Evolutionary conservation across 1,140 invertebrate genomes (phyloP).

Genomic region (Metopolophium dirhodum): DNA sequence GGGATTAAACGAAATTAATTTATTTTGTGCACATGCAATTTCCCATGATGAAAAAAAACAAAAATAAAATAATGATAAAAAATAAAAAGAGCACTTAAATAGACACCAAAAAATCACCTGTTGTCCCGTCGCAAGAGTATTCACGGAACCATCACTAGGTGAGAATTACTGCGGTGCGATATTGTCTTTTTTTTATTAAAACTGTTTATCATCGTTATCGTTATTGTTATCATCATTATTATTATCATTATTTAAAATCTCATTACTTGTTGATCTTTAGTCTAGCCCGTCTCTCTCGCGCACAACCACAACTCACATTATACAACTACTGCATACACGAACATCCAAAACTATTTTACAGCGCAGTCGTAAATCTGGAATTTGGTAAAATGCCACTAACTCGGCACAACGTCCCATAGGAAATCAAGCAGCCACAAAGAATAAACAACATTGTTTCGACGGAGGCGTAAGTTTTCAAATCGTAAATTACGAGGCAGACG

Average conservation of each 20-base stretch:
- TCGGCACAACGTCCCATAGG: conserved; percentile 48
- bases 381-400: conserved; percentile 56
- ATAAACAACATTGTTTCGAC: conserved; percentile 56
- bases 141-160: background rate
- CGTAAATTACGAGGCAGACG: conserved; percentile 49
- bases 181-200: too few relatives aligned
- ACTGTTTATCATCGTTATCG: background rate
- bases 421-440: conserved; percentile 51
- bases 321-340: background rate
- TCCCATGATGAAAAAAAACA: background rate
- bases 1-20: conserved; percentile 48
- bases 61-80: background rate
- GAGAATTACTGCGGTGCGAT: too few relatives aligned
- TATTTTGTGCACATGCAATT: conserved; percentile 24
- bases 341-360: conserved; percentile 19
- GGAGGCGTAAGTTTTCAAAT: conserved; percentile 42
- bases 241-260: conserved; percentile 6
- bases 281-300: too few relatives aligned
- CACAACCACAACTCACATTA: background rate
- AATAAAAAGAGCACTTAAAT: background rate
- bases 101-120: conserved; percentile 13
- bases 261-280: conserved; percentile 21
- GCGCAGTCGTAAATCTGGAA: conserved; percentile 44
- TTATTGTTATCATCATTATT: background rate
- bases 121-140: background rate